phyloP scores from a whole-genome alignment of 1,140 invertebrate species.

The Drosophila orena region DNA sequence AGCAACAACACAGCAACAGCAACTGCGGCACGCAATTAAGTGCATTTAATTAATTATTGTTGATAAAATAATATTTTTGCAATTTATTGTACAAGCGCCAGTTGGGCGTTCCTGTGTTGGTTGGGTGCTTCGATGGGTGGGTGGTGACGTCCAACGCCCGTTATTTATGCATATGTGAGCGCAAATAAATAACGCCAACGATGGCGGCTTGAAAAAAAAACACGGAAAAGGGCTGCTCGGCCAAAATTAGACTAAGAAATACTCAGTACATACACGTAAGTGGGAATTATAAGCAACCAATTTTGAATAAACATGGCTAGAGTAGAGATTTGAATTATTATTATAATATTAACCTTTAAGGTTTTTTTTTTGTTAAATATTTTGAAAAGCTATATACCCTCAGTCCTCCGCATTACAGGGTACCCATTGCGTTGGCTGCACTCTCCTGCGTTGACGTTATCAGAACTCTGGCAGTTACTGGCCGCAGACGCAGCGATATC shows the following conservation, averaged over 20 bases:
- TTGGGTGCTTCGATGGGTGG: conserved; percentile 1
- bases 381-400: not conserved
- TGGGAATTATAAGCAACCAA: not conserved
- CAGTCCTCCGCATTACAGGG: not conserved
- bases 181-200: conserved; percentile 68
- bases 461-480: conserved; percentile 61
- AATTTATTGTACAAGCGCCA: conserved; percentile 75
- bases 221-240: not conserved
- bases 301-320: no score
- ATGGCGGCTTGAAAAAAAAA: conserved; percentile 24
- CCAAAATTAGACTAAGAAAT: no score
- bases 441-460: conserved; percentile 73
- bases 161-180: conserved; percentile 78
- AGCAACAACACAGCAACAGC: conserved; percentile 8
- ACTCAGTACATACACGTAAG: no score
- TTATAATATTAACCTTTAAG: no score
- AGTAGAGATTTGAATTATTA: no score
- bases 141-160: conserved; percentile 20
- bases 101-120: conserved; percentile 33
- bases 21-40: conserved; percentile 78
- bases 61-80: conserved; percentile 84
- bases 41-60: conserved; percentile 84
- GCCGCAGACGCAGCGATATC: conserved; percentile 58
- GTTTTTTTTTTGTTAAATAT: not conserved
- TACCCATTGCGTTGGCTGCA: conserved; percentile 19